A percentile compares a stretch with the other conserved stretches of the same genome.
These are phyloP conservation scores for Phymanthus crucifer DNA, from an alignment of 92 coral and sea anemone genomes.

Conservation along the genomic window DNA sequence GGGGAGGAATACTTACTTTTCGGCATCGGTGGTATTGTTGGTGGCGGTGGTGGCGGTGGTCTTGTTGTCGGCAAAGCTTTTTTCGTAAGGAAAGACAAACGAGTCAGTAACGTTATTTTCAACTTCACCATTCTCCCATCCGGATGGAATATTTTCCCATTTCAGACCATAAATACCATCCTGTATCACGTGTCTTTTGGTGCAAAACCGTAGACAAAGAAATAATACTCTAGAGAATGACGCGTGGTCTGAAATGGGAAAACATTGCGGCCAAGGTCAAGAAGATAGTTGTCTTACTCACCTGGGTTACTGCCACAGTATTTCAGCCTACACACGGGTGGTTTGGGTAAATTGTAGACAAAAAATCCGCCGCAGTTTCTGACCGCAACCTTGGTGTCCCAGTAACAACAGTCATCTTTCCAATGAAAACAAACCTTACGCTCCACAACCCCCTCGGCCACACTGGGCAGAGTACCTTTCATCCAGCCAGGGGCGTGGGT, in stretches of 20 bases:
- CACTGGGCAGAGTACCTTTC: constrained; percentile 45
- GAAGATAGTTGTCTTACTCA: not conserved
- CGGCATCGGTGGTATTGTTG: not conserved
- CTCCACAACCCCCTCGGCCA: constrained; percentile 40
- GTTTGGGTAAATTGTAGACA: constrained; percentile 27
- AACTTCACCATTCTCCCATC: too few relatives aligned
- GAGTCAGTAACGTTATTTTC: too few relatives aligned
- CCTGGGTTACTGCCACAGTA: constrained; percentile 36
- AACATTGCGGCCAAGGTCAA: too few relatives aligned
- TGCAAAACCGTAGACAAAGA: too few relatives aligned
- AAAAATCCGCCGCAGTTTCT: constrained; percentile 60
- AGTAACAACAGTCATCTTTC: constrained; percentile 42
- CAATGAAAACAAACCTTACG: constrained; percentile 59
- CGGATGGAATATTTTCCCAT: too few relatives aligned
- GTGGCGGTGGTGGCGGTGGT: constrained; percentile 10
- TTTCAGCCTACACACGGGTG: constrained; percentile 39
- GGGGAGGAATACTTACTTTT: not conserved
- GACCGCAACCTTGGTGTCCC: constrained; percentile 23
- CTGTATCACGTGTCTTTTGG: too few relatives aligned
- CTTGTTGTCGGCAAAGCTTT: not conserved
- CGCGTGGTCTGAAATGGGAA: too few relatives aligned
- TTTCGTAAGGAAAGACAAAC: too few relatives aligned
- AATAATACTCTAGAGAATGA: too few relatives aligned
- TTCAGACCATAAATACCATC: too few relatives aligned
- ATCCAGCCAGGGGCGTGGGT: constrained; percentile 68